Evolutionary conservation across 2,888 invertebrate species (phyloP).

Genomic region (Lutraria lutraria): DNA sequence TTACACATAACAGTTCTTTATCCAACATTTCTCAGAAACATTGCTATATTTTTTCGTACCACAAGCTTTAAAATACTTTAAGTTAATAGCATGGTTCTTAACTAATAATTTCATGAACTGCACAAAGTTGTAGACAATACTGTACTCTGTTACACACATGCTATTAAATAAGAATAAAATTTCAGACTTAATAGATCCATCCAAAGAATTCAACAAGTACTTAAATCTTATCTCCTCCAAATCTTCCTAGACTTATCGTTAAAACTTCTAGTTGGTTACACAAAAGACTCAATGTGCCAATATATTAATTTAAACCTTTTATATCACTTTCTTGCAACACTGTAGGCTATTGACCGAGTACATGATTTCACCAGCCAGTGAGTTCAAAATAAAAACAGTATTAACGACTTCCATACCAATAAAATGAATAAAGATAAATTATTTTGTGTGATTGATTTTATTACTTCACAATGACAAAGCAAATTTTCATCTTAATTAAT

Average conservation of each 20-base stretch:
- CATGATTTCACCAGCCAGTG: not conserved
- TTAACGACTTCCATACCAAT: too few species aligned
- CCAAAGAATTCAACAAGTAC: not conserved
- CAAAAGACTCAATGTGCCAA: not conserved
- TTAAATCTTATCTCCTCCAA: not conserved
- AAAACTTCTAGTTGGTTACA: not conserved
- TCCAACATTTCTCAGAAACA: not conserved
- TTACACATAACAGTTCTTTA: not conserved
- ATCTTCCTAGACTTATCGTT: not conserved
- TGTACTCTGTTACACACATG: not conserved
- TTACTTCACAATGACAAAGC: too few species aligned
- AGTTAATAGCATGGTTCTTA: not conserved
- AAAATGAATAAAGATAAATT: too few species aligned
- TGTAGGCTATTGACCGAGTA: not conserved
- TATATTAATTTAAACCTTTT: conserved; percentile 12
- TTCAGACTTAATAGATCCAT: not conserved
- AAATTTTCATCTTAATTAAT: too few species aligned
- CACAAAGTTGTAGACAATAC: not conserved
- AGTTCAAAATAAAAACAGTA: too few species aligned
- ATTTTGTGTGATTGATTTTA: too few species aligned
- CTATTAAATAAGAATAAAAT: not conserved
- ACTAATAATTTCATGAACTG: not conserved
- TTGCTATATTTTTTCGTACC: not conserved
- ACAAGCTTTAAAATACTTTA: conserved; percentile 1
- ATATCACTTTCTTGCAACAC: not conserved